Percentiles rank a stretch among this genome's conserved stretches.
phyloP scores from a whole-genome alignment of 1,140 invertebrate species.

The Magallana ariakensis region DNA sequence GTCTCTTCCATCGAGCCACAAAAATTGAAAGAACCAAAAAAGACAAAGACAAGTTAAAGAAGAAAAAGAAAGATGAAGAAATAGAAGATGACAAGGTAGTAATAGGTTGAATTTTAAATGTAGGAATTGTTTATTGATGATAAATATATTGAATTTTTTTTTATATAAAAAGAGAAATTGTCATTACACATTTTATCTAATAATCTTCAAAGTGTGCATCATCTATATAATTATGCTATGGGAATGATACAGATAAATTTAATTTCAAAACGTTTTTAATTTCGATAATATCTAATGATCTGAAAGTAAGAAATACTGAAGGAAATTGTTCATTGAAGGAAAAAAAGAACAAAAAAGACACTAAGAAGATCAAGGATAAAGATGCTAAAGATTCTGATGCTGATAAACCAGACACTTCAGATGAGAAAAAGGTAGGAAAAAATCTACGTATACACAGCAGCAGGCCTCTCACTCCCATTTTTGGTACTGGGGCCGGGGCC shows the following conservation, averaged over 20 bases:
- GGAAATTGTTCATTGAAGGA: slow-evolving; percentile 50
- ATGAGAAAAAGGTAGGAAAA: slow-evolving; percentile 75
- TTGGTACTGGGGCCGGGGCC: too few relatives aligned
- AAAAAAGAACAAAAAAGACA: slow-evolving; percentile 71
- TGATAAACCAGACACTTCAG: slow-evolving; percentile 67
- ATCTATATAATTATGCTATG: too few relatives aligned
- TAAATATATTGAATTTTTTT: not conserved
- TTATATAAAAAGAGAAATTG: too few relatives aligned
- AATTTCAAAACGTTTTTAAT: too few relatives aligned
- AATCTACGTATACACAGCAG: not conserved
- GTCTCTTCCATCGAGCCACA: slow-evolving; percentile 95
- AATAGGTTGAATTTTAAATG: not conserved
- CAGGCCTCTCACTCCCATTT: too few relatives aligned
- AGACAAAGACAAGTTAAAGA: slow-evolving; percentile 73
- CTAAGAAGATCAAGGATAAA: slow-evolving; percentile 63
- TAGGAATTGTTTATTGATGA: not conserved
- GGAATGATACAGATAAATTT: too few relatives aligned
- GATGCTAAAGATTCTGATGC: slow-evolving; percentile 75
- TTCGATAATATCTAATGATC: too few relatives aligned
- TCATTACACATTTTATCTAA: too few relatives aligned
- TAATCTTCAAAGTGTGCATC: too few relatives aligned
- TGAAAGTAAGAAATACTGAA: too few relatives aligned
- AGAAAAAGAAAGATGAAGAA: slow-evolving; percentile 65
- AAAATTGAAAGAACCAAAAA: slow-evolving; percentile 74
- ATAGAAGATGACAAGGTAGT: slow-evolving; percentile 68